These are phyloP conservation scores for Falco naumanni DNA, from an alignment of 2,797 vertebrate genomes.

Conservation along the genomic window DNA sequence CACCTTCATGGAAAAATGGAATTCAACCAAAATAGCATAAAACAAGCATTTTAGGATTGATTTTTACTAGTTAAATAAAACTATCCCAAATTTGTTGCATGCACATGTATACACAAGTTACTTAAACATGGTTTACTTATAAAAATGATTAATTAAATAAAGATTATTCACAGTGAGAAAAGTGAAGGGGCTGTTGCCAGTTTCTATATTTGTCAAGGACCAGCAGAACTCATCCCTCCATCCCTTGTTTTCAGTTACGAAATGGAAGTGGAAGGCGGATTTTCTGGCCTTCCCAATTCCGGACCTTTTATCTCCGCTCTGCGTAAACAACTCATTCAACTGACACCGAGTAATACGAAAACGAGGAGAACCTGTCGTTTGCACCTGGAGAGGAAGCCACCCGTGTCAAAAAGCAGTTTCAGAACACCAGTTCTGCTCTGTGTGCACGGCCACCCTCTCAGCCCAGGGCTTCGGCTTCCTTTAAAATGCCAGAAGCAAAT, in stretches of 20 bases:
- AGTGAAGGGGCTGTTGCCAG: background rate
- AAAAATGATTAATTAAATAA: background rate
- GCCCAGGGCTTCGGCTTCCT: background rate
- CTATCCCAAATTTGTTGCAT: background rate
- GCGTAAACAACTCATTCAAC: background rate
- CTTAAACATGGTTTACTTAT: background rate
- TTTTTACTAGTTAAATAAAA: slow-evolving; percentile 1
- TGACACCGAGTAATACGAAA: background rate
- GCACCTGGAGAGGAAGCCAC: background rate
- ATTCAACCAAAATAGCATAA: background rate
- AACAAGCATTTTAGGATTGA: background rate
- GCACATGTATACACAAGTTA: background rate
- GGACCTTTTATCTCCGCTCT: background rate
- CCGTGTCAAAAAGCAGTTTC: background rate
- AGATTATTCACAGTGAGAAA: background rate
- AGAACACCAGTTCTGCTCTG: background rate
- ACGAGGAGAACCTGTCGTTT: background rate
- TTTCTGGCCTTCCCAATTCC: background rate
- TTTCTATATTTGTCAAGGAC: background rate
- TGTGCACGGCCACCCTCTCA: background rate
- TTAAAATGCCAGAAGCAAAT: background rate
- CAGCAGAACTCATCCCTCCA: background rate
- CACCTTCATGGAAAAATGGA: background rate
- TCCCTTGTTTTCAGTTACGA: background rate
- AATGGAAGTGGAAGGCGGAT: background rate